Conservation (phyloP, 1,140 invertebrate species). For the Halesus radiatus region DNA sequence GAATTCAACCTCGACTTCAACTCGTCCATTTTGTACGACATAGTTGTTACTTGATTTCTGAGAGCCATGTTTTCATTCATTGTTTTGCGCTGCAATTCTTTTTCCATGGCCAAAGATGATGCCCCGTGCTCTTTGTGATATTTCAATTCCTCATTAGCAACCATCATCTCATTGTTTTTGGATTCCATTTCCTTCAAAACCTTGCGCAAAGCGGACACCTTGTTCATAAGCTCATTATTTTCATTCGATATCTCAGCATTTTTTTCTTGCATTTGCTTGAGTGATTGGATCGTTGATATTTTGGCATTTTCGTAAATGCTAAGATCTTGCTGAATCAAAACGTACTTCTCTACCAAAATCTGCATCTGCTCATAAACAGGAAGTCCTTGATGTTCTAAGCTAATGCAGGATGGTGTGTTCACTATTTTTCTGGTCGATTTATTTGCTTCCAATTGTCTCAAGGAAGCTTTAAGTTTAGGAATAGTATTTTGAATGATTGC, state of each 20-base stretch:
- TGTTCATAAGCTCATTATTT: conserved; percentile 15
- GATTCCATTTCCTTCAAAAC: conserved; percentile 34
- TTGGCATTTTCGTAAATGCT: background rate
- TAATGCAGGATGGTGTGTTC: background rate
- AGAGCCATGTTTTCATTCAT: conserved; percentile 45
- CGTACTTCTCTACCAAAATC: conserved; percentile 19
- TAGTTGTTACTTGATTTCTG: conserved; percentile 30
- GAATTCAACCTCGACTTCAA: conserved; percentile 29
- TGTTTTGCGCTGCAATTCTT: conserved; percentile 24
- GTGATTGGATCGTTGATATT: background rate
- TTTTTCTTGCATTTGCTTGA: conserved; percentile 15
- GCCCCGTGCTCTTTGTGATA: background rate
- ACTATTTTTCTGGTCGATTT: background rate
- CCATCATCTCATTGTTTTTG: conserved; percentile 27
- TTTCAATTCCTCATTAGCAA: conserved; percentile 25
- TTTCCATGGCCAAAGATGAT: background rate
- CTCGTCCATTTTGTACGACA: conserved; percentile 45
- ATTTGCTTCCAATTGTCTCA: background rate
- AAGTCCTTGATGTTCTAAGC: background rate
- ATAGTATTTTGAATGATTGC: background rate
- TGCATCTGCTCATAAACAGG: conserved; percentile 18
- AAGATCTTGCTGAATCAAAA: background rate
- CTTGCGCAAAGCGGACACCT: conserved; percentile 19
- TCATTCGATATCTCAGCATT: conserved; percentile 1
- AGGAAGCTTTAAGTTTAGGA: background rate